A percentile compares a stretch with the other conserved stretches of the same genome.
Conservation (phyloP, 2,113 vertebrate genomes). For the Stigmatopora argus region DNA sequence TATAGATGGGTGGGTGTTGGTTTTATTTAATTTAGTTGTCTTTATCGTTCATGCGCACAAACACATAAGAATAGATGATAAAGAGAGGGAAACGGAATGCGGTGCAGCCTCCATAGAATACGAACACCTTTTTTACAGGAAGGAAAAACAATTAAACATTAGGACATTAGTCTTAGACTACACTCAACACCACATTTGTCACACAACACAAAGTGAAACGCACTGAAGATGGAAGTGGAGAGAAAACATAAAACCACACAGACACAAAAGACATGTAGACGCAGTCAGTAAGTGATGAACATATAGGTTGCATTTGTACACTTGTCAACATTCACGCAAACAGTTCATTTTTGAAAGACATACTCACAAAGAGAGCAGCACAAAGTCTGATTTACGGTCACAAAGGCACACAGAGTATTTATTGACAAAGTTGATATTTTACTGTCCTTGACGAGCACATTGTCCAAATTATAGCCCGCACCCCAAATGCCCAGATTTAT, state of each 20-base stretch:
- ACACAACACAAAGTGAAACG: constrained; percentile 31
- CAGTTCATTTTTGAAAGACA: constrained; percentile 39
- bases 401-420: constrained; percentile 52
- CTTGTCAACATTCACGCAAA: constrained; percentile 10
- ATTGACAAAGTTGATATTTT: no score
- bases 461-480: no score
- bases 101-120: constrained; percentile 1
- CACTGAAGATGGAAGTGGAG: constrained; percentile 38
- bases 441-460: no score
- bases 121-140: background rate
- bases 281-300: constrained; percentile 10
- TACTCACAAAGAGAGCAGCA: constrained; percentile 68
- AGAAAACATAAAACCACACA: constrained; percentile 32
- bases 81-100: background rate
- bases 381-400: constrained; percentile 56
- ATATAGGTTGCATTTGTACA: constrained; percentile 10
- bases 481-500: no score
- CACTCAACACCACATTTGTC: constrained; percentile 29
- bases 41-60: background rate
- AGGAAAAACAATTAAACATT: constrained; percentile 15
- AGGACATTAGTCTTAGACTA: constrained; percentile 18
- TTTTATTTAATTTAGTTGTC: background rate
- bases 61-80: background rate
- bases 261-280: constrained; percentile 31
- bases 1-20: background rate